Base-by-base conservation (phyloP, 2,888 invertebrate species). In the Lutraria lutraria region DNA sequence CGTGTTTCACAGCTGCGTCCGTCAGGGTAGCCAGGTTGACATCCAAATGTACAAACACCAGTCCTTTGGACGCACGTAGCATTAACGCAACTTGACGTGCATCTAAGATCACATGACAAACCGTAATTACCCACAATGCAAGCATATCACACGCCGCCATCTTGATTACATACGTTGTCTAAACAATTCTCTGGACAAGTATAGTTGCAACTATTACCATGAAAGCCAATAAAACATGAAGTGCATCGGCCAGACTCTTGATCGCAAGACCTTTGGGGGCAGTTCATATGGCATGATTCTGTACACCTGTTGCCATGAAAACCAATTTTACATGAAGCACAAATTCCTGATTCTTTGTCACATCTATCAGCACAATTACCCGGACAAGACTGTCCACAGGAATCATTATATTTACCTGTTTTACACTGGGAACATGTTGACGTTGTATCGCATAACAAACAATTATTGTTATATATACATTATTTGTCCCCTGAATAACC, bases 401-500 rank as follows among this genome's bases (percentile, higher is more conserved):
- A 10, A 13, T 19, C 15, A 13, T 25, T 25, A 53, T n/a, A 54
- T n/a, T 25, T 53, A 54, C 81, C 81, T n/a, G 53, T 29, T 81
- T 54, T 54, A 53, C 81, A 81, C 53, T 81, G n/a, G 6, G 52
- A 29, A 54, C 81, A 81, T 54, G 52, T 13, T 25, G 54, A 13
- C 6, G 21, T 54, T 15, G 81, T 19, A 12, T 53, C 53, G 53
- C 81, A 81, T 52, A 53, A n/a, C 13, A 25, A 15, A 81, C 81
- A 81, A 29, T 54, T 54, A 0, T 53, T 54, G 25, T 81, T 81
- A 4, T 53, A 54, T 25, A 81, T 25, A 25, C 81, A 81, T 25
- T 54, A 81, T 81, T 81, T 81, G 16, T 81, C 25, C n/a, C 72
- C 72, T 29, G 72, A 72, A 72, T 72, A 72, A 6, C 31, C 29